A percentile compares a stretch with the other conserved stretches of the same genome.
Evolutionary conservation across 2,888 invertebrate genomes (phyloP).

Genomic region (Spatulosminthurus flaviceps): DNA sequence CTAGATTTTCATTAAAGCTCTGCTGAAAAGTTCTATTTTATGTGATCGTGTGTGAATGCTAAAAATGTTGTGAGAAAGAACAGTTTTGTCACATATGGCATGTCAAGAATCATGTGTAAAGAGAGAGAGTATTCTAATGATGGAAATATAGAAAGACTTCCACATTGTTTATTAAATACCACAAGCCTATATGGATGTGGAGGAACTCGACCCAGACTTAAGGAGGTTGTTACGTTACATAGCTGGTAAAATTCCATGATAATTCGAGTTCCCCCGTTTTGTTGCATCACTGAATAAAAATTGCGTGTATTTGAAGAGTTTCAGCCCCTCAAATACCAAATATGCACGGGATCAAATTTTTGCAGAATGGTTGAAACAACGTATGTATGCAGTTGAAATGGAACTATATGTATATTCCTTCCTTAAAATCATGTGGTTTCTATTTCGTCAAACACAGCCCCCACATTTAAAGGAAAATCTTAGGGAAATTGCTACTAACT

Average conservation of each 20-base stretch:
- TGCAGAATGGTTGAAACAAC: neutral
- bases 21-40: no score
- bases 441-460: neutral
- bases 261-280: conserved; percentile 10
- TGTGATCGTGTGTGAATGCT: no score
- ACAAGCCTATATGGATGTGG: neutral
- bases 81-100: no score
- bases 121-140: neutral
- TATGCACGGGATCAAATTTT: neutral
- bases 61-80: no score
- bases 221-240: neutral
- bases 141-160: neutral
- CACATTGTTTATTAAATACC: neutral
- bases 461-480: neutral
- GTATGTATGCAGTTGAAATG: neutral
- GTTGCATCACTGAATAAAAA: neutral
- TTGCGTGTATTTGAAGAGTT: neutral
- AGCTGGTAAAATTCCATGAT: conserved; percentile 18
- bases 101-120: neutral
- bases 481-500: neutral
- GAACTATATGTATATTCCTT: neutral
- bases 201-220: neutral
- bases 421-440: neutral
- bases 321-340: neutral
- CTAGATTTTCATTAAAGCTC: no score